Evolutionary conservation across 2,113 vertebrate genomes (phyloP).

Genomic region (Lepisosteus oculatus): DNA sequence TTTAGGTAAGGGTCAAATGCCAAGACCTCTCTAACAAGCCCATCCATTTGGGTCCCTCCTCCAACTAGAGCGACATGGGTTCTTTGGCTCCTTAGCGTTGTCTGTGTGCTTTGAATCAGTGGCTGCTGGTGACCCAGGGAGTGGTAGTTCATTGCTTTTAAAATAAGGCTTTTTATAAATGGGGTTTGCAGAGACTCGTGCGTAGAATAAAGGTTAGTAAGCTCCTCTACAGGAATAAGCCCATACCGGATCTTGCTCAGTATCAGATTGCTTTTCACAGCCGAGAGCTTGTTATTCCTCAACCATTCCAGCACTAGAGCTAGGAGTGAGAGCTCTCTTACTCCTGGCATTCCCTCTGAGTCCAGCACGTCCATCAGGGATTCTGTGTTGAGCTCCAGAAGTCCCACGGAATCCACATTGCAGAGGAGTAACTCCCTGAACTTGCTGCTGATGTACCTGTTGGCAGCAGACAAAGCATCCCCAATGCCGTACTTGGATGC

Average conservation of each 20-base stretch:
- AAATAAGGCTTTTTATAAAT: conserved; percentile 76
- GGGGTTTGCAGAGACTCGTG: conserved; percentile 68
- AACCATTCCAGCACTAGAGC: conserved; percentile 80
- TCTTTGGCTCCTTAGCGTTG: conserved; percentile 66
- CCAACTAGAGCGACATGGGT: conserved; percentile 75
- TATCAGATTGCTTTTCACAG: conserved; percentile 65
- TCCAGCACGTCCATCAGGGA: conserved; percentile 72
- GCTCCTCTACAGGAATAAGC: conserved; percentile 60
- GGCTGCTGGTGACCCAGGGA: conserved; percentile 71
- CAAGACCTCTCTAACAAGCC: conserved; percentile 66
- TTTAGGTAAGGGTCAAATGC: conserved; percentile 73
- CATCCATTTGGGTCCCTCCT: conserved; percentile 60
- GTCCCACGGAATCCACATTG: conserved; percentile 51
- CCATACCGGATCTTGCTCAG: conserved; percentile 79
- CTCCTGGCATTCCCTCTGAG: conserved; percentile 69
- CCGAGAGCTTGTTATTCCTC: conserved; percentile 64
- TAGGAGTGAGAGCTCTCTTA: conserved; percentile 73
- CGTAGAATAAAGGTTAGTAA: conserved; percentile 59
- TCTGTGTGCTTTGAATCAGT: conserved; percentile 74
- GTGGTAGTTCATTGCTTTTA: conserved; percentile 86
- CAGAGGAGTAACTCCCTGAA: conserved; percentile 63
- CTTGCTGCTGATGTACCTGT: conserved; percentile 70
- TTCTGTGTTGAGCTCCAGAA: conserved; percentile 74
- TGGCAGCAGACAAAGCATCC: conserved; percentile 60
- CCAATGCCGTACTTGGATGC: conserved; percentile 75